These are phyloP conservation scores for Anoura caudifer DNA, from an alignment of 2,113 vertebrate species.

Conservation along the genomic window DNA sequence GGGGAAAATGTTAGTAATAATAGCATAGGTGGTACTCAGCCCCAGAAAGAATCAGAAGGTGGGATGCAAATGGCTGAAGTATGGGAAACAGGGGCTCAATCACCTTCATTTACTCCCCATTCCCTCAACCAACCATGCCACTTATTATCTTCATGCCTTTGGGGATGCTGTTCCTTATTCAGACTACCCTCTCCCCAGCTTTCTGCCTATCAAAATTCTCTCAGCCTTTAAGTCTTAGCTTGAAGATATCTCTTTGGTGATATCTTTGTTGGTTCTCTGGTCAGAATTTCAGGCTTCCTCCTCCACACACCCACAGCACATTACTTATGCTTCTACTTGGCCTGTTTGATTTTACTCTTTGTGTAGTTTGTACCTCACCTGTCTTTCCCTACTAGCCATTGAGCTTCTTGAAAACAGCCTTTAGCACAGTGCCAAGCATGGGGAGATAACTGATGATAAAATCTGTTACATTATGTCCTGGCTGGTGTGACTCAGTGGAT, in stretches of 20 bases:
- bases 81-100: neutral
- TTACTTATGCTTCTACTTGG: neutral
- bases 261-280: neutral
- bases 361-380: neutral
- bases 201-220: neutral
- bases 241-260: neutral
- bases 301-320: neutral
- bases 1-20: neutral
- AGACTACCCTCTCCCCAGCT: neutral
- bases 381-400: neutral
- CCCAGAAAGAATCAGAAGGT: neutral
- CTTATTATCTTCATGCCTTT: neutral
- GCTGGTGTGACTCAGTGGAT: too few relatives aligned
- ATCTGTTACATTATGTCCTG: neutral
- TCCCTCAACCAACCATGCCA: neutral
- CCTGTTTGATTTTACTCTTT: neutral
- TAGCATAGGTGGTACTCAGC: neutral
- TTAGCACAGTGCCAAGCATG: neutral
- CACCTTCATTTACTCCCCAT: neutral
- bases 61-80: neutral
- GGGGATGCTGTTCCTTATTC: neutral
- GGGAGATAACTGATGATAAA: neutral
- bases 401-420: neutral
- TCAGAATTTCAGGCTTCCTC: neutral
- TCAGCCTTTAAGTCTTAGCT: neutral